Base-by-base conservation (phyloP, 2,888 invertebrate species). In the Rhagium mordax region DNA sequence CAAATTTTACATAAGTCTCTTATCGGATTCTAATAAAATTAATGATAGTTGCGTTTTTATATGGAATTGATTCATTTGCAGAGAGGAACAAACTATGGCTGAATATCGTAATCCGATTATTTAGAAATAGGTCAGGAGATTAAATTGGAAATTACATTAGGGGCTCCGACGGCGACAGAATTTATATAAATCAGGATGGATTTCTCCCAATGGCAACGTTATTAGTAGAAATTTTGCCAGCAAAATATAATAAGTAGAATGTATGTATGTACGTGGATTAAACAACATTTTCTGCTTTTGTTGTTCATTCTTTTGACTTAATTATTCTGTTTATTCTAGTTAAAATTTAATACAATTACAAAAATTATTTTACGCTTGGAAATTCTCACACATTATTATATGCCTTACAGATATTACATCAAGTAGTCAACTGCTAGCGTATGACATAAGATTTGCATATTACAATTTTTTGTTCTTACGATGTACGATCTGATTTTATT, bases 141-240 rank as follows among this genome's bases (percentile, higher is more conserved):
- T 65, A 65, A 65, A 65, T 65, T 65, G 65, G 65, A 65, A 65
- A 65, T 65, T 65, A 53, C 65, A 51, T 65, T 65, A 65, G 24
- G 24, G 53, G 21, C 53, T 65, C 24, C 65, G 29, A 65, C 65
- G 51, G 51, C 65, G 47, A 65, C 65, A 65, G 29, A 65, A 65
- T 51, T 65, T 65, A 65, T 65, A 51, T 51, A 65, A 65, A 65
- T 65, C 51, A 65, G 29, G 53, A 49, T 59, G 57, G 57, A 59
- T 59, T 59, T 29, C 10, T 59, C 29, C 57, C 57, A 29, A 59
- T 16, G 33, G 33, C 33, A 33, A 33, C 13, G 10, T 6, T 33
- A 33, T 33, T 33, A 33, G 33, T 13, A 33, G 33, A 13, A 33
- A 33, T 33, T 33, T 33, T 13, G 33, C 10, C 13, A 33, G 33